Evolutionary conservation across 2,888 invertebrate genomes (phyloP).

Genomic region (Callosobruchus maculatus): DNA sequence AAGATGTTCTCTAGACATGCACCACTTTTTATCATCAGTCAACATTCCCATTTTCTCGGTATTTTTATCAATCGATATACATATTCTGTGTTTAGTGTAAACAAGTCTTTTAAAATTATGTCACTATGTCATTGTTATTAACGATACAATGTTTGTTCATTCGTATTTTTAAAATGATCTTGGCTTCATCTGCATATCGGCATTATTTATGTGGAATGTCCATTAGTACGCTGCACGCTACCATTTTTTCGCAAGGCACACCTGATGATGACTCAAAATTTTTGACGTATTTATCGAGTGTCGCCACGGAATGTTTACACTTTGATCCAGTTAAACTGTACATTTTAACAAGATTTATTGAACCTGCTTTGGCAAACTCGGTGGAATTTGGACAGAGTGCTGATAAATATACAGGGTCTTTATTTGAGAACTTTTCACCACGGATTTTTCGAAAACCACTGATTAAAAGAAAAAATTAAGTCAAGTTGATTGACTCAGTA

Average conservation of each 20-base stretch:
- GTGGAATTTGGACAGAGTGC: no score
- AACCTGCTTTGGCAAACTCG: no score
- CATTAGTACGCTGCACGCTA: neutral
- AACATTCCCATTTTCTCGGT: neutral
- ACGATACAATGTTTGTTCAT: neutral
- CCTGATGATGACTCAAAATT: neutral
- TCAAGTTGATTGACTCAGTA: no score
- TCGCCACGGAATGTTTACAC: no score
- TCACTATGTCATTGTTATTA: neutral
- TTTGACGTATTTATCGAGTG: neutral
- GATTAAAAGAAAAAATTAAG: no score
- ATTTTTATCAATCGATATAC: neutral
- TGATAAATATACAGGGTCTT: no score
- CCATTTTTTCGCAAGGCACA: neutral
- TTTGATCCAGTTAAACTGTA: no score
- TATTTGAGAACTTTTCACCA: no score
- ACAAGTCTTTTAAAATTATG: neutral
- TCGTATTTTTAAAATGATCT: neutral
- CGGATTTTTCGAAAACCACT: no score
- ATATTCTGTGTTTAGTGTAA: neutral
- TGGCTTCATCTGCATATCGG: neutral
- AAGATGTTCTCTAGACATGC: no score
- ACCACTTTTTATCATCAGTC: neutral
- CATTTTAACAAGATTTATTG: no score
- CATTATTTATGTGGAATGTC: neutral